Base-by-base conservation (phyloP, 2,888 invertebrate genomes). In the Erannis defoliaria region DNA sequence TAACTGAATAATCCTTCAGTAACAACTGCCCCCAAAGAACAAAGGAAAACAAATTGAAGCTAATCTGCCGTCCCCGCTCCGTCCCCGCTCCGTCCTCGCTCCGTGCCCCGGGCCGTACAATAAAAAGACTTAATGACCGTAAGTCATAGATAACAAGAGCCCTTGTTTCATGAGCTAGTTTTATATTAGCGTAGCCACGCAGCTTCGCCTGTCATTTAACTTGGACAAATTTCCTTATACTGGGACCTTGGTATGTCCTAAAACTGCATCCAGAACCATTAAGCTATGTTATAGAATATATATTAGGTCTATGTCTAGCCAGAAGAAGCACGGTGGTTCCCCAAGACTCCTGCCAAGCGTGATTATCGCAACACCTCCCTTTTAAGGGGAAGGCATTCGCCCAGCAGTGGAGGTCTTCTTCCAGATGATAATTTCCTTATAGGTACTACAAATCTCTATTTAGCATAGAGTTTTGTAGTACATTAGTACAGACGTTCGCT, bases 101-200 rank as follows among this genome's bases (percentile, higher is more conserved):
- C 38, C 55, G 48, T 23, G 53, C 55, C 56, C 35, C 40, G 55
- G 18, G 18, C 62, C 68, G 64, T 68, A 62, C 64, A 65, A 56
- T 66, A 54, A 62, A 61, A 66, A 51, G 68, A 68, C 62, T 68
- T 66, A 68, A 68, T 64, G 68, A 60, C 62, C 64, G 68, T 60
- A 66, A 68, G 62, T 68, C 68, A 66, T 68, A 66, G 68, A 62
- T 64, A 68, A 59, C 61, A 43, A 59, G 62, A 50, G 59, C 55
- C 38, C 31, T 37, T 14, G 2, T 31, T 18, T n/a, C n/a, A 6
- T n/a, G 1, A 1, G 5, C 31, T 29, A 12, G 29, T 14, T 18
- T 9, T n/a, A 21, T 1, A 21, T 23, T 18, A 8, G 16, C 29
- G 5, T 1, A 10, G 4, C 2, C 29, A 5, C 31, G 12, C 16